Evolutionary conservation across 2,797 vertebrate genomes (phyloP).

Genomic region (Columba guinea): DNA sequence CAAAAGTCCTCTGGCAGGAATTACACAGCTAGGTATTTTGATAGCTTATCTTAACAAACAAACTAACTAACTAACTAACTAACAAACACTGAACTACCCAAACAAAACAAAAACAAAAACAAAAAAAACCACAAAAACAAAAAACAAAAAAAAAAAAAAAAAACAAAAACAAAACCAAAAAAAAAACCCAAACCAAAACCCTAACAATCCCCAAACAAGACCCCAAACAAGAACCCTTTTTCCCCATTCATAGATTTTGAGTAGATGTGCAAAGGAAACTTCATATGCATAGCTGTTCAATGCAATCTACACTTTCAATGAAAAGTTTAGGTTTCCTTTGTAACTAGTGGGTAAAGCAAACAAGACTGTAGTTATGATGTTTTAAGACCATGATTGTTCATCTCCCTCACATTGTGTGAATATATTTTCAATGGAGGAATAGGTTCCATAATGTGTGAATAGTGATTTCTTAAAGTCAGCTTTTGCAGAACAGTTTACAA

Average conservation of each 20-base stretch:
- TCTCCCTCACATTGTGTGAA: fast-evolving
- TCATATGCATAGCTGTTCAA: neutral
- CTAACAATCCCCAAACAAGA: fast-evolving
- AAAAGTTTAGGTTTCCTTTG: neutral
- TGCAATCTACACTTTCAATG: neutral
- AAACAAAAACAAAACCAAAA: neutral
- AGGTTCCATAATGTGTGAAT: neutral
- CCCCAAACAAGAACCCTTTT: fast-evolving
- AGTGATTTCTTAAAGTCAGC: neutral
- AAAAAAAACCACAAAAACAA: neutral
- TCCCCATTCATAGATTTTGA: neutral
- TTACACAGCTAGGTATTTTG: neutral
- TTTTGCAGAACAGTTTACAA: neutral
- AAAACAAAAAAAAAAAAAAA: neutral
- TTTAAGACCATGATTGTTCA: neutral
- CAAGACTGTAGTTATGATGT: neutral
- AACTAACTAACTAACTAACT: no score
- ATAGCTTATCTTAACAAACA: neutral
- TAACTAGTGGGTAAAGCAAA: neutral
- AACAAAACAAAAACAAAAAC: neutral
- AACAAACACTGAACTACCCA: neutral
- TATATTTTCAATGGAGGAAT: neutral
- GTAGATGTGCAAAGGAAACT: neutral
- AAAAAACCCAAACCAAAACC: no score
- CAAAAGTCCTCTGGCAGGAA: neutral